These are phyloP conservation scores for Drosophila falleni DNA, from an alignment of 2,888 invertebrate species.

Conservation along the genomic window DNA sequence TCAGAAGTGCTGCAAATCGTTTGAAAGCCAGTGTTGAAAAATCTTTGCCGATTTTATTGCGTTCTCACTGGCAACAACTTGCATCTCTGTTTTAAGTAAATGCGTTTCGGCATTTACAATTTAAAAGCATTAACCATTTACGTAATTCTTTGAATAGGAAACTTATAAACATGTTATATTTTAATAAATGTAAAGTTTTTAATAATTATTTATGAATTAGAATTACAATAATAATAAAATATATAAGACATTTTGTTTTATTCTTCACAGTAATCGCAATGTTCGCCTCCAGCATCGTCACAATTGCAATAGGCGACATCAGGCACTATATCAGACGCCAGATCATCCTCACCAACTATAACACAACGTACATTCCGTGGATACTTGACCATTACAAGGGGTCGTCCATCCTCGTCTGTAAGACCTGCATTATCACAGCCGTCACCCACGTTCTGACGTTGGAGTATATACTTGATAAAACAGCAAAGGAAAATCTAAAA, in stretches of 20 bases:
- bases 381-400: constrained; percentile 77
- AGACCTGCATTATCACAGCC: constrained; percentile 55
- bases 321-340: constrained; percentile 65
- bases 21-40: background rate
- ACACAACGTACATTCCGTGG: constrained; percentile 76
- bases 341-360: constrained; percentile 68
- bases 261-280: constrained; percentile 25
- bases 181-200: background rate
- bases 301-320: constrained; percentile 58
- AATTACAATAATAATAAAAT: constrained; percentile 10
- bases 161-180: background rate
- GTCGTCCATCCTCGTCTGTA: constrained; percentile 73
- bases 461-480: constrained; percentile 69
- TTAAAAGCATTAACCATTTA: background rate
- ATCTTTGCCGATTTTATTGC: background rate
- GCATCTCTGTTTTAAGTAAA: background rate
- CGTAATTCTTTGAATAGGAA: background rate
- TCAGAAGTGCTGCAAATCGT: background rate
- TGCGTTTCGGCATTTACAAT: background rate
- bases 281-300: constrained; percentile 37
- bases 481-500: constrained; percentile 59
- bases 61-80: background rate
- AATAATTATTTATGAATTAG: background rate
- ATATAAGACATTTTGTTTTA: background rate
- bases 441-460: constrained; percentile 59